These are phyloP conservation scores for Holacanthella duospinosa DNA, from an alignment of 2,888 invertebrate genomes.

Conservation along the genomic window DNA sequence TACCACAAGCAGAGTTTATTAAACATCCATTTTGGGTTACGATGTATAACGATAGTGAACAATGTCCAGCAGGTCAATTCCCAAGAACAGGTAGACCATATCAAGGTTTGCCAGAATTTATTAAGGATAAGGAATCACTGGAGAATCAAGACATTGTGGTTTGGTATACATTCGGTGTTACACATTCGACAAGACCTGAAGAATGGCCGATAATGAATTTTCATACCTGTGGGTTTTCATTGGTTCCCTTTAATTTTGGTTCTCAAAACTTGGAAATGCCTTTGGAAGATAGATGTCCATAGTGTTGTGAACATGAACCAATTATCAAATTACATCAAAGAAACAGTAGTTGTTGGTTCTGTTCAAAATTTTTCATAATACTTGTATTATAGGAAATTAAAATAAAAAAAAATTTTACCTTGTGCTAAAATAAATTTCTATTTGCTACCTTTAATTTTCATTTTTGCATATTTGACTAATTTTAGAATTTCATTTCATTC, in stretches of 20 bases:
- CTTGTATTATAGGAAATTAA: too few relatives aligned
- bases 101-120: background rate
- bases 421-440: too few relatives aligned
- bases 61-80: background rate
- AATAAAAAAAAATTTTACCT: too few relatives aligned
- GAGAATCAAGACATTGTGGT: background rate
- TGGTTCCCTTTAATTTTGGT: background rate
- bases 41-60: background rate
- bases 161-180: conserved; percentile 2
- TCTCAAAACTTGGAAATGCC: background rate
- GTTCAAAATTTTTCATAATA: too few relatives aligned
- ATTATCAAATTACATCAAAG: too few relatives aligned
- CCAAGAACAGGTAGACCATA: background rate
- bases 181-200: conserved; percentile 1
- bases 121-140: background rate
- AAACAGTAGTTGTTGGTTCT: too few relatives aligned
- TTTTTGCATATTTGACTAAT: too few relatives aligned
- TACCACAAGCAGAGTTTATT: background rate
- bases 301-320: too few relatives aligned
- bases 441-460: too few relatives aligned
- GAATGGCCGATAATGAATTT: conserved; percentile 2
- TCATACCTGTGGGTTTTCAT: background rate
- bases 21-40: conserved; percentile 1
- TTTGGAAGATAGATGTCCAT: background rate
- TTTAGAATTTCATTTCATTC: too few relatives aligned